A percentile compares a stretch with the other conserved stretches of the same genome.
These are phyloP conservation scores for Irena cyanogastra DNA, from an alignment of 2,113 vertebrate species.

Conservation along the genomic window DNA sequence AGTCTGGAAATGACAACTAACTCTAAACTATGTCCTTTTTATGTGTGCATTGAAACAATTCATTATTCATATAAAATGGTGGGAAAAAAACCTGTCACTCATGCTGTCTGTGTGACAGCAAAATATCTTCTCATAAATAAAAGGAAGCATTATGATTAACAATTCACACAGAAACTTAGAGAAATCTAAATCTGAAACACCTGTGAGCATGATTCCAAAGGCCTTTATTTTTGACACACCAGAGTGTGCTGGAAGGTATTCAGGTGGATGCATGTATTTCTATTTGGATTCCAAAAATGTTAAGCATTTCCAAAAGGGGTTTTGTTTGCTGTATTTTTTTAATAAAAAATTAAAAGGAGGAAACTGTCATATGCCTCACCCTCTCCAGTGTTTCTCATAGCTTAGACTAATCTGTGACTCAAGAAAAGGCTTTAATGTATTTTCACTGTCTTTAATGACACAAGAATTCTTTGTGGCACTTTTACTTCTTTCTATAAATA, in stretches of 20 bases:
- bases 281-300: background rate
- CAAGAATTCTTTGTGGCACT: background rate
- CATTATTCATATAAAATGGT: background rate
- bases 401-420: background rate
- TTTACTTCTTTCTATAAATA: background rate
- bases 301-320: background rate
- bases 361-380: background rate
- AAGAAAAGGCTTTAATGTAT: background rate
- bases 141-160: background rate
- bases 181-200: background rate
- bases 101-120: background rate
- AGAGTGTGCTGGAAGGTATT: background rate
- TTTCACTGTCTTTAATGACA: background rate
- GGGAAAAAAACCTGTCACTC: background rate
- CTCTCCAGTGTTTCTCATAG: background rate
- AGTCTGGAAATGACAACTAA: background rate
- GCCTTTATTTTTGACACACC: background rate
- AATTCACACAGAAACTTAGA: background rate
- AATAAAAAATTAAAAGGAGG: too few species aligned
- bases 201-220: background rate
- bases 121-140: background rate
- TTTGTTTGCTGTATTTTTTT: background rate
- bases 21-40: background rate
- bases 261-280: background rate
- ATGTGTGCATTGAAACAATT: background rate